Base-by-base conservation (phyloP, 2,797 vertebrate species). In the Enteromius paludinosus region DNA sequence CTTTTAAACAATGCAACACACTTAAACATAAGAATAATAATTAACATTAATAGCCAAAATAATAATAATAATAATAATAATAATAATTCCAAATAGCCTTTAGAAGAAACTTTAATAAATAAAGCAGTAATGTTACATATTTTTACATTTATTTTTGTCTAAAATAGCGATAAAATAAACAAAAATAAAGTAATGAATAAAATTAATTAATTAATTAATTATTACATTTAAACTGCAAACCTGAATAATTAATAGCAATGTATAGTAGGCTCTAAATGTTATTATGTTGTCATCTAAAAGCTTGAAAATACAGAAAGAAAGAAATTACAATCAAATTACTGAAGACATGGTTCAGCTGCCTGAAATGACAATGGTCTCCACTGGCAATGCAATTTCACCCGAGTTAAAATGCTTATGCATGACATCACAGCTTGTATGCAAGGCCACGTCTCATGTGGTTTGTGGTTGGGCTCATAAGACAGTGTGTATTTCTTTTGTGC, bases 401-500 rank as follows among this genome's bases (percentile, higher is more conserved):
- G 3, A 8, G 10, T 52, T 72, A 52, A 68, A 72, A 72, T 14
- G 28, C 28, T 72, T 47, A 35, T 52, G 70, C 18, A n/a, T 52
- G 47, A 33, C 28, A 33, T 35, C 18, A 52, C 28, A 72, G n/a
- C 47, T 33, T 52, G 59, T 52, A 52, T 20, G 47, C 70, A 52
- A 72, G 70, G 47, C 47, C 28, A 35, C 3, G 3, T n/a, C 45
- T 72, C 28, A 8, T 52, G 25, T 30, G 70, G 11, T 54, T 54
- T 54, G 47, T 12, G 47, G 18, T 54, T 33, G 70, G 47, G 47
- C 47, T 5, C 47, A 72, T n/a, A 52, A 52, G 3, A 69, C 15
- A 20, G 11, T 35, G 82, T 70, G 71, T 41, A 47, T 14, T 20
- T 59, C n/a, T 17, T 72, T 41, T 45, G 64, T 54, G 78, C 65